phyloP scores from a whole-genome alignment of 1,140 invertebrate species.

The Drosophila seguyi region DNA sequence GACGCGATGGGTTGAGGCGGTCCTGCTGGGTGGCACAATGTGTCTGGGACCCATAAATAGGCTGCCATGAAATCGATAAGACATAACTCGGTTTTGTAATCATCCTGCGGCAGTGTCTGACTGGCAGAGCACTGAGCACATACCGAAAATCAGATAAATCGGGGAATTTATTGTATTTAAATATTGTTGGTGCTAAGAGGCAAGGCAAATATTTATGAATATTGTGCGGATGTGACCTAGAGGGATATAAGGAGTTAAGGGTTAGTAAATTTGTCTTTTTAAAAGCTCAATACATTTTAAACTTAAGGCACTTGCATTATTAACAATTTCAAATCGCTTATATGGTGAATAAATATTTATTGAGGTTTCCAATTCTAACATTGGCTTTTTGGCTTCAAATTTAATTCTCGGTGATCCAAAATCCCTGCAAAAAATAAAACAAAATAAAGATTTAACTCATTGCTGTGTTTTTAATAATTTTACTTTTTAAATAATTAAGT shows the following conservation, averaged over 20 bases:
- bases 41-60: slow-evolving; percentile 56
- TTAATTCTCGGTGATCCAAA: neutral
- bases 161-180: slow-evolving; percentile 17
- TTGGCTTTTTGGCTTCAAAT: neutral
- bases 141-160: slow-evolving; percentile 11
- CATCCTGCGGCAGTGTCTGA: slow-evolving; percentile 32
- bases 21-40: neutral
- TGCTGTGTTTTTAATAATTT: neutral
- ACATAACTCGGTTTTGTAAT: slow-evolving; percentile 48
- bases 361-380: too few relatives aligned
- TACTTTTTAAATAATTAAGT: too few relatives aligned
- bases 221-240: neutral
- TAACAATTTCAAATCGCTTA: neutral
- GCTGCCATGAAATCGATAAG: slow-evolving; percentile 65
- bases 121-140: slow-evolving; percentile 21
- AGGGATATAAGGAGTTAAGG: neutral
- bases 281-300: neutral
- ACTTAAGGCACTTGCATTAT: neutral
- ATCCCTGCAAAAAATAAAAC: neutral
- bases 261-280: neutral
- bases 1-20: slow-evolving; percentile 19
- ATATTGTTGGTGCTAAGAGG: neutral
- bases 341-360: too few relatives aligned
- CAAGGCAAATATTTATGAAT: slow-evolving; percentile 1
- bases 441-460: too few relatives aligned